Evolutionary conservation across 2,797 vertebrate genomes (phyloP).

Genomic region (Ctenopoma multispine): DNA sequence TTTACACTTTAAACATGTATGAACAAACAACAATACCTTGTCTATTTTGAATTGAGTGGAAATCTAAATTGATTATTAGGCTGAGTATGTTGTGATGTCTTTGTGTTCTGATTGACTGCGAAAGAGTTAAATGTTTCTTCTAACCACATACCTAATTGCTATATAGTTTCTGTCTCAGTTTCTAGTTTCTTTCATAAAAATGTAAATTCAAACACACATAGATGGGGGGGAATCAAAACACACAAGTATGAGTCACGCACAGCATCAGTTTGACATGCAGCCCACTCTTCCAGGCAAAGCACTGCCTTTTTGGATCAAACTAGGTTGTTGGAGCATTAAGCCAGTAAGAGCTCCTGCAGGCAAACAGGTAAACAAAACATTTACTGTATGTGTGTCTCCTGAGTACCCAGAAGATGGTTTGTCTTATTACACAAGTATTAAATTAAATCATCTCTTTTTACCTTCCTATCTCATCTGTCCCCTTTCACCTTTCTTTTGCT

Average conservation of each 20-base stretch:
- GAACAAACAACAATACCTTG: too few species aligned
- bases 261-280: constrained; percentile 55
- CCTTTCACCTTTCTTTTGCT: constrained; percentile 9
- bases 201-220: constrained; percentile 4
- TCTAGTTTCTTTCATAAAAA: constrained; percentile 17
- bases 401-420: constrained; percentile 22
- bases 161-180: too few species aligned
- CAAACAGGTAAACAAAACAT: constrained; percentile 58
- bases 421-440: constrained; percentile 50
- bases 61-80: too few species aligned
- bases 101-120: too few species aligned
- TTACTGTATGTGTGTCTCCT: constrained; percentile 39
- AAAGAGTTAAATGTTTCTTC: not conserved
- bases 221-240: not conserved
- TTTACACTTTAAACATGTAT: too few species aligned
- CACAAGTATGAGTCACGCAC: constrained; percentile 51
- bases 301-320: constrained; percentile 58
- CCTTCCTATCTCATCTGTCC: not conserved
- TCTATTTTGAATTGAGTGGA: too few species aligned
- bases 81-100: too few species aligned
- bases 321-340: constrained; percentile 53
- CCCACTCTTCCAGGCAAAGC: constrained; percentile 49
- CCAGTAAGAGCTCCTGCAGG: constrained; percentile 47
- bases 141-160: too few species aligned
- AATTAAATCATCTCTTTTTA: constrained; percentile 42